A percentile compares a stretch with the other conserved stretches of the same genome.
Conservation (phyloP, 2,797 vertebrate species). For the Megaceryle alcyon region DNA sequence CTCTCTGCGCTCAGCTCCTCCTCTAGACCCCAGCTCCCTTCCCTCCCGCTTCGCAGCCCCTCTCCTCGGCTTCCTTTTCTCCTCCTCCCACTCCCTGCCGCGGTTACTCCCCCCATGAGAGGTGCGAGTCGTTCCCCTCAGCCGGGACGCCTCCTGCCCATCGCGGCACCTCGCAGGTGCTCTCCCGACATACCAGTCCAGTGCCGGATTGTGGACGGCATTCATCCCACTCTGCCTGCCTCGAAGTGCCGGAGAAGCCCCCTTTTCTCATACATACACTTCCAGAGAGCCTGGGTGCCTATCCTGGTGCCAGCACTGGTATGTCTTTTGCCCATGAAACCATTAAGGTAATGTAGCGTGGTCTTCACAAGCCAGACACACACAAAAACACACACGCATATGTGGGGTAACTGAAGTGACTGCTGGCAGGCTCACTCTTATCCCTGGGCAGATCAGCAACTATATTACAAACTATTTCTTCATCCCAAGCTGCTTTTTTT, state of each 20-base stretch:
- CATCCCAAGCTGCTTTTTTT: fast-evolving
- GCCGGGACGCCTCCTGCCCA: background rate
- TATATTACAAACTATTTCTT: background rate
- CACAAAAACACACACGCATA: fast-evolving
- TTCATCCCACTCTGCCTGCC: background rate
- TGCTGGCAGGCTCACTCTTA: background rate
- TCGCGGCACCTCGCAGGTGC: background rate
- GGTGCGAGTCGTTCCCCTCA: background rate
- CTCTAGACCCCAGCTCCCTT: background rate
- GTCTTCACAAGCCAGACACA: background rate
- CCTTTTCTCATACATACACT: fast-evolving
- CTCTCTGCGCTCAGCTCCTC: background rate
- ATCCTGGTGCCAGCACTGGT: background rate
- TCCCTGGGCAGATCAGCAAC: background rate
- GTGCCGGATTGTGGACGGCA: fast-evolving
- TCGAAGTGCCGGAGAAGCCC: background rate
- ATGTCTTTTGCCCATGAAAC: background rate
- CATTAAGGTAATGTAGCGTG: fast-evolving
- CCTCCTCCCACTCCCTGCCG: background rate
- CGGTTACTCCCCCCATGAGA: background rate
- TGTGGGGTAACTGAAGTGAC: background rate
- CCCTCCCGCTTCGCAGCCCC: background rate
- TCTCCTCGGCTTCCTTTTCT: background rate
- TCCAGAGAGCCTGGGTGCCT: background rate
- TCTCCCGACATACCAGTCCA: background rate